Conservation (phyloP, 1,140 invertebrate genomes). For the Cardiocondyla obscurior region DNA sequence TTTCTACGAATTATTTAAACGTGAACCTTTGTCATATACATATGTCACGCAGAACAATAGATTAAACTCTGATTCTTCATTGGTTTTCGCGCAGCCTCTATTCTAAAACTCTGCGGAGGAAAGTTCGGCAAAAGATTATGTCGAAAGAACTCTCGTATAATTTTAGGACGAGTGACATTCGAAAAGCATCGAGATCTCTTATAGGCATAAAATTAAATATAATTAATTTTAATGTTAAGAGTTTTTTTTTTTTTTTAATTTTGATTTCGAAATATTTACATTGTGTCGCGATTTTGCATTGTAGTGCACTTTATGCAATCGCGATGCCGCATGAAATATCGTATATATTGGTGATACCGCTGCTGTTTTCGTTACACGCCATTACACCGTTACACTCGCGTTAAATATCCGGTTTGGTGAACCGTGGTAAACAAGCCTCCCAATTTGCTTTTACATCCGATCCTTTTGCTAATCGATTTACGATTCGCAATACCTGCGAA, state of each 20-base stretch:
- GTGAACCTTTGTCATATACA: too few relatives aligned
- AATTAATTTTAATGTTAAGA: not conserved
- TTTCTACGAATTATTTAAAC: too few relatives aligned
- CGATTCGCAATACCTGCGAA: constrained; percentile 29
- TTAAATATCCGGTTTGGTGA: constrained; percentile 60
- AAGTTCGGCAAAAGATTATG: too few relatives aligned
- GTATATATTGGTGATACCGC: constrained; percentile 3
- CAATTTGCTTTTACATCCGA: constrained; percentile 65
- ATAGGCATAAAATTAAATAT: not conserved
- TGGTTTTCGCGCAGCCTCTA: too few relatives aligned
- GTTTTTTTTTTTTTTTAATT: constrained; percentile 1
- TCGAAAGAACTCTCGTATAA: too few relatives aligned
- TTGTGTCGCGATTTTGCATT: not conserved
- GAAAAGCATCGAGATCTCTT: not conserved
- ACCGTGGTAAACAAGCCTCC: constrained; percentile 66
- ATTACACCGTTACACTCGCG: constrained; percentile 59
- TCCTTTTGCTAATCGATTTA: constrained; percentile 55
- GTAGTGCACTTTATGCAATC: not conserved
- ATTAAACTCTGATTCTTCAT: too few relatives aligned
- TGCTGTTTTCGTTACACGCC: constrained; percentile 65
- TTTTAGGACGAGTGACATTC: too few relatives aligned
- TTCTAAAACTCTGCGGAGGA: too few relatives aligned
- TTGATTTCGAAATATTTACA: constrained; percentile 12
- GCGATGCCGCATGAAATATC: not conserved
- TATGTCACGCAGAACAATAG: too few relatives aligned